These are phyloP conservation scores for Gryllus longicercus DNA, from an alignment of 2,888 invertebrate genomes.

Conservation along the genomic window DNA sequence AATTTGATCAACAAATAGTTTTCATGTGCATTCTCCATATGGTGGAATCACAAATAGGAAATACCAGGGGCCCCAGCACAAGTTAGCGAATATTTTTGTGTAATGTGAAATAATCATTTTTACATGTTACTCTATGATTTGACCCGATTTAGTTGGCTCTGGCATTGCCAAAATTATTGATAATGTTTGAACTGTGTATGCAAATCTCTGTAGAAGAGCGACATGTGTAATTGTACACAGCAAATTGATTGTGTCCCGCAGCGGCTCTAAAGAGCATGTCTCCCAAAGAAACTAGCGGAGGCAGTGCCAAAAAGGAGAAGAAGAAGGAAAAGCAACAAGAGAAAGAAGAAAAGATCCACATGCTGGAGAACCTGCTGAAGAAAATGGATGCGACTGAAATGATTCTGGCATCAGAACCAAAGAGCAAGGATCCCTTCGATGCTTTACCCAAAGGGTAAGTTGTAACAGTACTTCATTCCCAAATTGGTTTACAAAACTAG, in stretches of 20 bases:
- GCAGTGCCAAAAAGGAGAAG: slow-evolving; percentile 47
- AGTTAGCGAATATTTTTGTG: too few relatives aligned
- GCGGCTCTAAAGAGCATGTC: background rate
- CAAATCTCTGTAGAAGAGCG: background rate
- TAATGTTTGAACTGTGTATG: background rate
- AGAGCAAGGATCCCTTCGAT: slow-evolving; percentile 89
- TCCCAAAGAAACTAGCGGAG: slow-evolving; percentile 28
- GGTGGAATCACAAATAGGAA: too few relatives aligned
- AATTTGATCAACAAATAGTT: too few relatives aligned
- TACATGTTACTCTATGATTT: too few relatives aligned
- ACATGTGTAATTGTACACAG: background rate
- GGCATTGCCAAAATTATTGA: too few relatives aligned
- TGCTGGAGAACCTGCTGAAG: slow-evolving; percentile 51
- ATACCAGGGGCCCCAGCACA: too few relatives aligned
- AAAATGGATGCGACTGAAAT: slow-evolving; percentile 66
- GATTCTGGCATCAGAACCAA: slow-evolving; percentile 69
- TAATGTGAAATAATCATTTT: too few relatives aligned
- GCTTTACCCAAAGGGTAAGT: slow-evolving; percentile 77
- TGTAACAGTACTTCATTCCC: too few relatives aligned
- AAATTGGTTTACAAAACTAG: too few relatives aligned
- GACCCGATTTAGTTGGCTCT: too few relatives aligned
- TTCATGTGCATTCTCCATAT: too few relatives aligned
- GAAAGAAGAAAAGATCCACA: slow-evolving; percentile 44
- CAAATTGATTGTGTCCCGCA: background rate
- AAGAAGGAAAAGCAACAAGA: slow-evolving; percentile 51